phyloP scores from a whole-genome alignment of 2,113 vertebrate genomes.

The Phyllostomus hastatus region DNA sequence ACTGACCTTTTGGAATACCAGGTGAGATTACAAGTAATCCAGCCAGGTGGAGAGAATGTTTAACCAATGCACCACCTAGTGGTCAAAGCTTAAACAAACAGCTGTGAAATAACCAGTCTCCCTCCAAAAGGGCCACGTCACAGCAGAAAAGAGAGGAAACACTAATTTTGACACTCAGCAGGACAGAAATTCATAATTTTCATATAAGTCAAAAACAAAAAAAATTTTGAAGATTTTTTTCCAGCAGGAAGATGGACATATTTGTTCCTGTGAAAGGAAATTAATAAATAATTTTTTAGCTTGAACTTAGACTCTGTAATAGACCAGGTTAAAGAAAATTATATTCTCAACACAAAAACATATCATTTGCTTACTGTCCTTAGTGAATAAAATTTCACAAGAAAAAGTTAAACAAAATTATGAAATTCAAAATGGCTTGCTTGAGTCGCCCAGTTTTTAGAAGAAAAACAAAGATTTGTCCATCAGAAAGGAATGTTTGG shows the following conservation, averaged over 20 bases:
- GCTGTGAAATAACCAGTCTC: background rate
- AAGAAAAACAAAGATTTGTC: background rate
- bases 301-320: background rate
- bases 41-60: background rate
- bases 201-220: background rate
- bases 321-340: background rate
- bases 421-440: background rate
- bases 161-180: background rate
- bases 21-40: background rate
- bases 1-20: background rate
- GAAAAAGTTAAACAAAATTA: background rate
- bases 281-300: background rate
- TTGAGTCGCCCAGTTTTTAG: background rate
- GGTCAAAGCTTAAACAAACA: background rate
- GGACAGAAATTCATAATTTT: background rate
- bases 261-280: background rate
- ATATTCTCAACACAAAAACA: background rate
- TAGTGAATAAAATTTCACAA: background rate
- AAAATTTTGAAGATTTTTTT: background rate
- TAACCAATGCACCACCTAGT: conserved; percentile 57
- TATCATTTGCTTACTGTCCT: background rate
- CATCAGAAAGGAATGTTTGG: background rate
- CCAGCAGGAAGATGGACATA: background rate
- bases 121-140: background rate
- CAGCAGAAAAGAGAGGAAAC: background rate